Percentiles rank a stretch among this genome's conserved stretches.
phyloP scores from a whole-genome alignment of 1,140 invertebrate genomes.

The Calliphora vicina region DNA sequence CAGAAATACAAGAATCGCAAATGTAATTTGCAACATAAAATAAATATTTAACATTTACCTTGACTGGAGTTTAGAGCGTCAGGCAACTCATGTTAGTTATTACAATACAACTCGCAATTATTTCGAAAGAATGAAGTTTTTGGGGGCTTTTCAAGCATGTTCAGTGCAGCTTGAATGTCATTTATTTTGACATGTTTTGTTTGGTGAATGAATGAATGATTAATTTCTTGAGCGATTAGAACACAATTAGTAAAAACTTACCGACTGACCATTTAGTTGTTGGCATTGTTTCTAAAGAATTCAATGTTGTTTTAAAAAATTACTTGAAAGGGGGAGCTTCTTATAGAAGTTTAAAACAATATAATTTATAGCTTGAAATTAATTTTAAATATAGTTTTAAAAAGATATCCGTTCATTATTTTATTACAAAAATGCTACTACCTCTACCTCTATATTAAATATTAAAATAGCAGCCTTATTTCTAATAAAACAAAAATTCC shows the following conservation, averaged over 20 bases:
- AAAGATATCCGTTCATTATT: no score
- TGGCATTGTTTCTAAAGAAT: no score
- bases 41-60: conserved; percentile 4
- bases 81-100: no score
- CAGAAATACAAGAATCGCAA: background rate
- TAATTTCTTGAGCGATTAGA: background rate
- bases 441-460: no score
- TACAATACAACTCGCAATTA: no score
- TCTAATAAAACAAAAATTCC: no score
- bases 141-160: background rate
- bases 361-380: no score
- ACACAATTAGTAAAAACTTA: background rate
- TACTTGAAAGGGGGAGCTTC: no score
- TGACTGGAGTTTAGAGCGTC: background rate
- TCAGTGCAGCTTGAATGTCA: background rate
- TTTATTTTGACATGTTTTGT: background rate
- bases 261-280: background rate
- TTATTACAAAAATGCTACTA: no score
- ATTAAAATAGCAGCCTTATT: no score
- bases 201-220: background rate
- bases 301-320: background rate
- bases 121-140: background rate
- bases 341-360: no score
- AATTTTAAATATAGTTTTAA: no score
- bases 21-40: background rate